Base-by-base conservation (phyloP, 1,140 invertebrate genomes). In the Intoshia linei region DNA sequence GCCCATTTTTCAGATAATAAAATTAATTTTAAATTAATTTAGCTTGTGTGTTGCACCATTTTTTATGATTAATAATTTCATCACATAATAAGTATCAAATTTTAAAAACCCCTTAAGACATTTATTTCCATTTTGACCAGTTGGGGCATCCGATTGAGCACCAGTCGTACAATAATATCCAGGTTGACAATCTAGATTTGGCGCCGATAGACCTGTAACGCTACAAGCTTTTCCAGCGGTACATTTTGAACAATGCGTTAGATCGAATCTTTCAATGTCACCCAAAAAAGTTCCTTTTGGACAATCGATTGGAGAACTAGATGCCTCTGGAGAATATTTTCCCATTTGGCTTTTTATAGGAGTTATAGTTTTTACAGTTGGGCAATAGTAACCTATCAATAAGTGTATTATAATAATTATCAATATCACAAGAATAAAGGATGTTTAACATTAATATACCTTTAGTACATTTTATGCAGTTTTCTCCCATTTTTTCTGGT, bases 381-480 rank as follows among this genome's bases (percentile, higher is more conserved):
- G 50, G 37, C 52, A 54, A 43, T 51, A 54, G 34, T 50, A 54
- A 1, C 49, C 47, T n/a, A n/a, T n/a, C n/a, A n/a, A n/a, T n/a
- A n/a, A n/a, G n/a, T n/a, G n/a, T n/a, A n/a, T n/a, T n/a, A n/a
- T n/a, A n/a, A n/a, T n/a, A n/a, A n/a, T n/a, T n/a, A n/a, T n/a
- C n/a, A n/a, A n/a, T n/a, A n/a, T n/a, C n/a, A n/a, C n/a, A n/a
- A n/a, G n/a, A n/a, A n/a, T n/a, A n/a, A n/a, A n/a, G n/a, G n/a
- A n/a, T n/a, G n/a, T n/a, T n/a, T n/a, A n/a, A n/a, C n/a, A n/a
- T n/a, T n/a, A n/a, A n/a, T n/a, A n/a, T n/a, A n/a, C n/a, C n/a
- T n/a, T n/a, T n/a, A n/a, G n/a, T n/a, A n/a, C n/a, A n/a, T n/a
- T n/a, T n/a, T n/a, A n/a, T n/a, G n/a, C n/a, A n/a, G n/a, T n/a